Evolutionary conservation across 2,888 invertebrate species (phyloP).

Genomic region (Leptura quadrifasciata): DNA sequence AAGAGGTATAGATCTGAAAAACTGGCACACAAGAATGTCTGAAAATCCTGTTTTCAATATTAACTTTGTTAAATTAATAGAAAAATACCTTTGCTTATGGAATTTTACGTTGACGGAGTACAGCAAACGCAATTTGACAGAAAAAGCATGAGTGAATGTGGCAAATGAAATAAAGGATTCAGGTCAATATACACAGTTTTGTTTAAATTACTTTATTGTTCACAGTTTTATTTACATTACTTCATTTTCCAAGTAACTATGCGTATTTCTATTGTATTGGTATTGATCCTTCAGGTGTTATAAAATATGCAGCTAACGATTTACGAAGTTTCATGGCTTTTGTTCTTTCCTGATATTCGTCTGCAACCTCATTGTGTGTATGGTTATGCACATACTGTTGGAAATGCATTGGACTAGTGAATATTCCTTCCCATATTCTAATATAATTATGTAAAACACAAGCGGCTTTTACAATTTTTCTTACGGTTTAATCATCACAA

Average conservation of each 20-base stretch:
- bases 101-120: not conserved
- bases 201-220: not conserved
- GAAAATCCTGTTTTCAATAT: too few relatives aligned
- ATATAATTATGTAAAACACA: conserved; percentile 26
- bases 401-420: not conserved
- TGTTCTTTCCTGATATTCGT: conserved; percentile 5
- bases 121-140: conserved; percentile 2
- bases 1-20: too few relatives aligned
- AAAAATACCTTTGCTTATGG: too few relatives aligned
- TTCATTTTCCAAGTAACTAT: not conserved
- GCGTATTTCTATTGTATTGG: conserved; percentile 8
- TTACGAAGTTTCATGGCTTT: conserved; percentile 1
- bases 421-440: conserved; percentile 1
- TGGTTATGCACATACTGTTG: not conserved
- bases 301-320: conserved; percentile 2
- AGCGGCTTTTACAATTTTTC: conserved; percentile 18
- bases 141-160: conserved; percentile 36
- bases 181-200: conserved; percentile 13
- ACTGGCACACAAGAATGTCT: too few relatives aligned
- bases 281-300: conserved; percentile 4
- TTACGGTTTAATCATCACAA: conserved; percentile 30
- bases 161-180: conserved; percentile 35
- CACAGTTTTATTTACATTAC: not conserved
- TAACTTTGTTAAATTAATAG: too few relatives aligned
- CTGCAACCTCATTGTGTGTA: not conserved